Evolutionary conservation across 1,140 invertebrate genomes (phyloP).

Genomic region (Ips typographus): DNA sequence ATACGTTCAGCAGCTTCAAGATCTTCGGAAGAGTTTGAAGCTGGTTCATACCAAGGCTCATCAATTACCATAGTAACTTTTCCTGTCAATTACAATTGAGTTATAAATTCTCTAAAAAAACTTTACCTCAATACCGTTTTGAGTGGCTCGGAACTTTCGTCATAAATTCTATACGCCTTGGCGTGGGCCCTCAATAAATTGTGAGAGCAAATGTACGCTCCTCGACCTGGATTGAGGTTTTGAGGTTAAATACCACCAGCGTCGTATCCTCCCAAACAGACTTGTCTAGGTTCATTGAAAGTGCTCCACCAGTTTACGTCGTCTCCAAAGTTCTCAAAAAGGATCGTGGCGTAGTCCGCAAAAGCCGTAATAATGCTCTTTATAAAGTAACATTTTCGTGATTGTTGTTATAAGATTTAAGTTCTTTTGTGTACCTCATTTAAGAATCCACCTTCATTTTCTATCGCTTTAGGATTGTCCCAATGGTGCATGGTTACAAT

Average conservation of each 20-base stretch:
- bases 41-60: conserved; percentile 24
- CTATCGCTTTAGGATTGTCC: conserved; percentile 66
- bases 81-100: conserved; percentile 15
- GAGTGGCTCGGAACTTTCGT: conserved; percentile 37
- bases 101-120: neutral
- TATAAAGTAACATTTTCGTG: neutral
- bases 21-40: conserved; percentile 20
- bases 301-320: conserved; percentile 68
- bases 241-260: conserved; percentile 37
- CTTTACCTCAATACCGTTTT: conserved; percentile 32
- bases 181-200: conserved; percentile 43
- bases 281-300: conserved; percentile 71
- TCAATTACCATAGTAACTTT: conserved; percentile 29
- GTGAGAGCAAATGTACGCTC: conserved; percentile 44
- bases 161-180: conserved; percentile 43
- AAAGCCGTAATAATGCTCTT: conserved; percentile 58
- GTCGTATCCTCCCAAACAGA: conserved; percentile 51
- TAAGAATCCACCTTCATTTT: conserved; percentile 51
- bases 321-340: conserved; percentile 62
- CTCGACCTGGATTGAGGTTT: conserved; percentile 40
- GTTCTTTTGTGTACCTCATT: conserved; percentile 7
- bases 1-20: conserved; percentile 27
- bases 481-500: conserved; percentile 73
- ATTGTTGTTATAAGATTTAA: neutral
- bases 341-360: conserved; percentile 60